phyloP scores from a whole-genome alignment of 2,888 invertebrate species.

The Thecophora atra region DNA sequence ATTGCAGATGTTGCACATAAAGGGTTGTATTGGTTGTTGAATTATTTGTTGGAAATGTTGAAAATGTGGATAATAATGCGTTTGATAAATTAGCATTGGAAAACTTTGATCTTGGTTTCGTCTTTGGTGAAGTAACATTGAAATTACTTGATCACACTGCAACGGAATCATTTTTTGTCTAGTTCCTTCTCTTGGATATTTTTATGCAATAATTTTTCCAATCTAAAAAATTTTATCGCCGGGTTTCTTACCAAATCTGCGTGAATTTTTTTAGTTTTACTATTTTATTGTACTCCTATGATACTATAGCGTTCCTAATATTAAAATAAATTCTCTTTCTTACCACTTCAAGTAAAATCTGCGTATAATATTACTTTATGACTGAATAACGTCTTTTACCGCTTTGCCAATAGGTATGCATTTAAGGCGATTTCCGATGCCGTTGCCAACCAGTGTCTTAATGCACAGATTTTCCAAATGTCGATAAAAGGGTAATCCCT shows the following conservation, averaged over 20 bases:
- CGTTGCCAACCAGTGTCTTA: constrained; percentile 21
- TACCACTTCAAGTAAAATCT: neutral
- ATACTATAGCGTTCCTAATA: too few species aligned
- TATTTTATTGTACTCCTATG: neutral
- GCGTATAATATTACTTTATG: neutral
- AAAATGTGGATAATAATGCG: neutral
- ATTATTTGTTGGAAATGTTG: constrained; percentile 3
- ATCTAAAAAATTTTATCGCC: neutral
- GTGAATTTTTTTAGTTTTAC: constrained; percentile 11
- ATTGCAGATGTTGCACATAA: neutral
- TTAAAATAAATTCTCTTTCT: neutral
- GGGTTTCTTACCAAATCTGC: constrained; percentile 18
- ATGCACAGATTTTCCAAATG: too few species aligned
- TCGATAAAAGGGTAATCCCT: too few species aligned
- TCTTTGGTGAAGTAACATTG: too few species aligned
- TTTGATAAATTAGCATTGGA: too few species aligned
- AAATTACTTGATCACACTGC: neutral
- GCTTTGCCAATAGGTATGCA: neutral
- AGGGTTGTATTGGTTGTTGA: neutral
- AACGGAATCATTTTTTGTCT: neutral
- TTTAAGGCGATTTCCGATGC: constrained; percentile 22
- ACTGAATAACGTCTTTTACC: constrained; percentile 29
- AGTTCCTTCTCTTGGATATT: neutral
- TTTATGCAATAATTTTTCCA: neutral
- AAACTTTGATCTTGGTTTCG: too few species aligned